Evolutionary conservation across 2,888 invertebrate species (phyloP), one percentile per base, ranked within the genome.

Genomic region (Cataglyphis cursor): DNA sequence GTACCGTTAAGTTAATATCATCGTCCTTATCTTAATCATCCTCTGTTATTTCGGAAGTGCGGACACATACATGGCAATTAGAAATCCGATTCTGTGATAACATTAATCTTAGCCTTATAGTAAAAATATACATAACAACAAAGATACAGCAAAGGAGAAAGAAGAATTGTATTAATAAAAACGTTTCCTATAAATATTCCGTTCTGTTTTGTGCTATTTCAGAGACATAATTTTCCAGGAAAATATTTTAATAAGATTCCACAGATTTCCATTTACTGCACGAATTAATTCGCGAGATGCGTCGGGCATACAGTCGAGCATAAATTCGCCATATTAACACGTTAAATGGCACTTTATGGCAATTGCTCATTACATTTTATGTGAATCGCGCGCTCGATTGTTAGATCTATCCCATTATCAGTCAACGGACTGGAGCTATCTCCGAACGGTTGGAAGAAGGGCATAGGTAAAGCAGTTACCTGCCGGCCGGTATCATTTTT

Each of bases 401-500:
- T 84, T 74, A 80, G 57, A 38, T 65, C 61, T 57, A 75, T 80
- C 78, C 84, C 41, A 81, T 87, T 88, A 89, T 87, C 81, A 54
- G 75, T 80, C 57, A 51, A 74, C 81, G 80, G 64, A 59, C 85
- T 62, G 51, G 61, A 54, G 68, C 66, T 41, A 48, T 31, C 21
- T 28, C 41, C 41, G n/a, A 61, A 59, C 57, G 59, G 81, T 31
- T 76, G 81, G 78, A 84, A 84, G 82, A 72, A 38, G 81, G 74
- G 82, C 82, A 72, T 76, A 68, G 83, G 87, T 82, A 87, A 83
- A 76, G 78, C 66, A 85, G 88, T 78, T 81, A 73, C 62, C 85
- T 81, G 72, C 54, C 62, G 48, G 21, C 38, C 59, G 68, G 64
- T 84, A 59, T 87, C 89, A 86, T 89, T 89, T 89, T 89, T 89